phyloP scores from a whole-genome alignment of 2,797 vertebrate genomes.

The Erithacus rubecula region DNA sequence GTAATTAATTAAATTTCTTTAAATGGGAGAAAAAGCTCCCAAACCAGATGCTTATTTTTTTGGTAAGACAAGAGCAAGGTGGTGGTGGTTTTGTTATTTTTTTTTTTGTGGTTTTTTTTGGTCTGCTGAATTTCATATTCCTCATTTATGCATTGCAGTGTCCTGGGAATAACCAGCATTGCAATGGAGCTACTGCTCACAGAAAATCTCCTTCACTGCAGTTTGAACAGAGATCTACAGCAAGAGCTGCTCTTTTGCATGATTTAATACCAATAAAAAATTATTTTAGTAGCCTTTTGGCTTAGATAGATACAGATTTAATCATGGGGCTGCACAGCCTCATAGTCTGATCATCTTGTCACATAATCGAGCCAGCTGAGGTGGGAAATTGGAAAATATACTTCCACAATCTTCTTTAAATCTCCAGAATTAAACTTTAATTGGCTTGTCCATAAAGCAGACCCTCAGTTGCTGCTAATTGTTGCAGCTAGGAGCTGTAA shows the following conservation, averaged over 20 bases:
- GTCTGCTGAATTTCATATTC: slow-evolving; percentile 5
- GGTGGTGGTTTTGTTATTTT: no score
- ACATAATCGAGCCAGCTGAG: not conserved
- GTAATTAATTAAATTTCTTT: not conserved
- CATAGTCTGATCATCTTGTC: not conserved
- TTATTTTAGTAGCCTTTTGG: not conserved
- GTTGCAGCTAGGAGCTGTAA: not conserved
- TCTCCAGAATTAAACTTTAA: not conserved
- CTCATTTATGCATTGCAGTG: not conserved
- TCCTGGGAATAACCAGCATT: slow-evolving; percentile 28
- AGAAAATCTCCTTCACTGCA: not conserved
- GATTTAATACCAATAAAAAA: not conserved
- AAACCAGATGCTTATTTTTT: not conserved
- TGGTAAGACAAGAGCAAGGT: not conserved
- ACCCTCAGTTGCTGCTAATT: not conserved
- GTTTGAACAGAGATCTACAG: not conserved
- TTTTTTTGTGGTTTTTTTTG: not conserved
- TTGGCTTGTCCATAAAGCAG: not conserved
- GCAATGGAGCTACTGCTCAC: not conserved
- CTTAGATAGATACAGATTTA: not conserved
- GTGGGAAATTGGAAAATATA: not conserved
- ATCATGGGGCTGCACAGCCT: not conserved
- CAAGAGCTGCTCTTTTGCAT: not conserved
- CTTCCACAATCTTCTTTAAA: not conserved
- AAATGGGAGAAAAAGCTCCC: no score